Percentiles rank a stretch among this genome's conserved stretches.
These are phyloP conservation scores for Stegastes partitus DNA, from an alignment of 2,113 vertebrate species.

Conservation along the genomic window DNA sequence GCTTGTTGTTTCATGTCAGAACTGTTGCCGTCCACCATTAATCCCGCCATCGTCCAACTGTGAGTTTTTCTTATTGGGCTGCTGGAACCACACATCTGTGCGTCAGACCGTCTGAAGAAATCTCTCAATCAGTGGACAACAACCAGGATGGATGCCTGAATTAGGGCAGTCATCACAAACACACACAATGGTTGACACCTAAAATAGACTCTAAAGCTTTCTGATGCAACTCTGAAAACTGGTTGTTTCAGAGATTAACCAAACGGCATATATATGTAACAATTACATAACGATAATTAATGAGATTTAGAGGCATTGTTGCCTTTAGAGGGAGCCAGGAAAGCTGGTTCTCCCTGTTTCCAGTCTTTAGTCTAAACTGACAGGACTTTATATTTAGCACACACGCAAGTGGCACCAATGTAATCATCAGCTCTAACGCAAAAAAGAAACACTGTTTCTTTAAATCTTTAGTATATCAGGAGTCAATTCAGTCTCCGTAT, in stretches of 20 bases:
- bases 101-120: not conserved
- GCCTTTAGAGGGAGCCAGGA: not conserved
- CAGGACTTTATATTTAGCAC: not conserved
- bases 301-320: not conserved
- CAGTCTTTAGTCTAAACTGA: not conserved
- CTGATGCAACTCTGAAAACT: too few species aligned
- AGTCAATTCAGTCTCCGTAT: too few species aligned
- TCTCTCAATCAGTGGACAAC: not conserved
- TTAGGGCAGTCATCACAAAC: not conserved
- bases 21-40: too few species aligned
- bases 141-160: slow-evolving; percentile 11
- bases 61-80: not conserved
- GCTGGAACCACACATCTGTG: slow-evolving; percentile 6
- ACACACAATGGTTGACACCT: not conserved
- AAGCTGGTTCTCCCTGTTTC: not conserved
- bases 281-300: not conserved
- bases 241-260: too few species aligned
- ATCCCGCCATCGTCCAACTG: not conserved
- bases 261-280: not conserved
- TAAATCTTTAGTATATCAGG: too few species aligned
- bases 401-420: too few species aligned
- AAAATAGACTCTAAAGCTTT: not conserved
- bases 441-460: too few species aligned
- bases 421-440: not conserved
- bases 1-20: too few species aligned